These are phyloP conservation scores for Marcusenius ussheri DNA, from an alignment of 2,113 vertebrate species.

Conservation along the genomic window DNA sequence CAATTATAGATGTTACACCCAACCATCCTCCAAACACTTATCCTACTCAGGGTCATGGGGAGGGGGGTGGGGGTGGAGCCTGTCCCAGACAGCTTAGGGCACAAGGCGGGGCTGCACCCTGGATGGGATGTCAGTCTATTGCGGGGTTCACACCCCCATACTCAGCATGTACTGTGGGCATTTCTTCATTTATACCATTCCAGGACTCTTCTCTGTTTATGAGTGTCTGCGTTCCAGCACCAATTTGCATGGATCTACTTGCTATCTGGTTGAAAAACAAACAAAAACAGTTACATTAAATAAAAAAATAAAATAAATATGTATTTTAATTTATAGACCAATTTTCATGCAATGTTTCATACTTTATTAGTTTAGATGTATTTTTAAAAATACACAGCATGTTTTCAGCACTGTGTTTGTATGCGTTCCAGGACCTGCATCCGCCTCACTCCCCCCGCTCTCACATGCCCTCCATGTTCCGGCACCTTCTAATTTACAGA, in stretches of 20 bases:
- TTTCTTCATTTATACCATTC: neutral
- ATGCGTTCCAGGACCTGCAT: neutral
- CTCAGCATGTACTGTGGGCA: neutral
- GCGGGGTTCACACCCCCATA: neutral
- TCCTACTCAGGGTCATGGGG: neutral
- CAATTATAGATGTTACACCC: neutral
- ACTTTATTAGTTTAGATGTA: neutral
- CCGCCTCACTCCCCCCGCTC: neutral
- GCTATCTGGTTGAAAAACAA: neutral
- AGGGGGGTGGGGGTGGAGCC: neutral
- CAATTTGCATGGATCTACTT: neutral
- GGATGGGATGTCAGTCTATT: neutral
- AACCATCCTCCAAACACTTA: neutral
- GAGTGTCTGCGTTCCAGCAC: neutral
- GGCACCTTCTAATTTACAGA: neutral
- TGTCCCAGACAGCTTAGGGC: neutral
- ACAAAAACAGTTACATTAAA: neutral
- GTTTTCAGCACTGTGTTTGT: neutral
- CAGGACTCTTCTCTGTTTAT: neutral
- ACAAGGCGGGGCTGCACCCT: neutral
- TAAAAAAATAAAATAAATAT: neutral
- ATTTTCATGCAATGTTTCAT: neutral
- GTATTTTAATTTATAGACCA: neutral
- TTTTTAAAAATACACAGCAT: neutral
- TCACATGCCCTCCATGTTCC: neutral